Evolutionary conservation across 92 coral and sea anemone species (phyloP).

Genomic region (Siderastrea siderea): DNA sequence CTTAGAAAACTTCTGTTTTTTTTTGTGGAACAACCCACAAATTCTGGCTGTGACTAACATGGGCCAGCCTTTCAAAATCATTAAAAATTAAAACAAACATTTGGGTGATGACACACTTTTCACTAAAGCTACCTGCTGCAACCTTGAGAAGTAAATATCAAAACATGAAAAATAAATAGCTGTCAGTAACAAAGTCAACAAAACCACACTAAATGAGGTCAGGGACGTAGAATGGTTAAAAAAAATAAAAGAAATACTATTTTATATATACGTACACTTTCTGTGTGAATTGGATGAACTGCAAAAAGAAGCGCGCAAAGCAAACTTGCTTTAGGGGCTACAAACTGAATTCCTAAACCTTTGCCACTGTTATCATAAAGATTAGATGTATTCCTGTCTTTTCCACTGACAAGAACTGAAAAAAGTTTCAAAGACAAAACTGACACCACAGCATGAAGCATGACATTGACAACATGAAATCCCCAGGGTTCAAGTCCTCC

Average conservation of each 20-base stretch:
- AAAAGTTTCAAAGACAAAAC: conserved; percentile 74
- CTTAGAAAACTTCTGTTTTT: too few species aligned
- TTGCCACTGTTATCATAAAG: background rate
- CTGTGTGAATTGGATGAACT: conserved; percentile 93
- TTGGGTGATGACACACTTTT: conserved; percentile 10
- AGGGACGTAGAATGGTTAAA: background rate
- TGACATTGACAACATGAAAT: conserved; percentile 85
- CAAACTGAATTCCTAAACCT: conserved; percentile 12
- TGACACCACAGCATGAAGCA: conserved; percentile 81
- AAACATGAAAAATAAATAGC: background rate
- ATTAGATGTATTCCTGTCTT: background rate
- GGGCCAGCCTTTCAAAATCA: background rate
- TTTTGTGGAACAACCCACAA: too few species aligned
- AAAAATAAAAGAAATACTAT: background rate
- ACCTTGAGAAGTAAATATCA: background rate
- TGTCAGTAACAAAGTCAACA: background rate
- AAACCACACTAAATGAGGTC: conserved; percentile 10
- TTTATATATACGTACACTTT: conserved; percentile 80
- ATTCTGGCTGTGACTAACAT: too few species aligned
- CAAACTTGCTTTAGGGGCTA: conserved; percentile 76
- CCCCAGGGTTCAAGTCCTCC: conserved; percentile 90
- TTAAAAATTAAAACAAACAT: conserved; percentile 9
- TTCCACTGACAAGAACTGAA: conserved; percentile 66
- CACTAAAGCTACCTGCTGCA: conserved; percentile 16
- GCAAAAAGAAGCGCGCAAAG: conserved; percentile 80